These are phyloP conservation scores for Lymantria dispar DNA, from an alignment of 2,888 invertebrate species.

Conservation along the genomic window DNA sequence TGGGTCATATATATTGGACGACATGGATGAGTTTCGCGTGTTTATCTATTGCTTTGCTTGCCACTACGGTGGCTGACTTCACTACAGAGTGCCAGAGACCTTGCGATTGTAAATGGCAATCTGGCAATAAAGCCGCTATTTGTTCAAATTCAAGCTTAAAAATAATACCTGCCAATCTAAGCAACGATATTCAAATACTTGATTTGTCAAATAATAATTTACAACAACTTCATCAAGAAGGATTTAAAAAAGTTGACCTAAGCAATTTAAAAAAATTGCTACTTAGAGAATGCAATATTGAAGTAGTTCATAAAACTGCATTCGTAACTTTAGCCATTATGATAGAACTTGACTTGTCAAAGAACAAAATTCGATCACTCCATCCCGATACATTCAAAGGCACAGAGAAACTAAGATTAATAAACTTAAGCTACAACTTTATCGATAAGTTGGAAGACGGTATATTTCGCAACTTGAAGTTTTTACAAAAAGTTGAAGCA, in stretches of 20 bases:
- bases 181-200: conserved; percentile 87
- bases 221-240: conserved; percentile 84
- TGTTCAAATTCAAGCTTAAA: conserved; percentile 87
- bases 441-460: conserved; percentile 88
- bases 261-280: conserved; percentile 92
- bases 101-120: conserved; percentile 94
- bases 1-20: conserved; percentile 76
- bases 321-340: conserved; percentile 89
- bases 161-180: conserved; percentile 87
- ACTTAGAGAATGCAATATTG: conserved; percentile 88
- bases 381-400: conserved; percentile 88
- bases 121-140: conserved; percentile 92
- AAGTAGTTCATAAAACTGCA: conserved; percentile 86
- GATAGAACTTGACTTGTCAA: conserved; percentile 91
- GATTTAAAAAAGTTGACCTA: conserved; percentile 87
- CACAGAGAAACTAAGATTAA: conserved; percentile 86
- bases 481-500: conserved; percentile 89
- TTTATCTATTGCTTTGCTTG: conserved; percentile 53
- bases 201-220: conserved; percentile 89
- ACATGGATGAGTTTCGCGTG: conserved; percentile 71
- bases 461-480: conserved; percentile 88
- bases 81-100: conserved; percentile 85
- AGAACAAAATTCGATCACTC: conserved; percentile 86
- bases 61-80: conserved; percentile 76
- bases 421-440: conserved; percentile 89